Evolutionary conservation across 2,888 invertebrate genomes (phyloP).

Genomic region (Polymixis flavicincta): DNA sequence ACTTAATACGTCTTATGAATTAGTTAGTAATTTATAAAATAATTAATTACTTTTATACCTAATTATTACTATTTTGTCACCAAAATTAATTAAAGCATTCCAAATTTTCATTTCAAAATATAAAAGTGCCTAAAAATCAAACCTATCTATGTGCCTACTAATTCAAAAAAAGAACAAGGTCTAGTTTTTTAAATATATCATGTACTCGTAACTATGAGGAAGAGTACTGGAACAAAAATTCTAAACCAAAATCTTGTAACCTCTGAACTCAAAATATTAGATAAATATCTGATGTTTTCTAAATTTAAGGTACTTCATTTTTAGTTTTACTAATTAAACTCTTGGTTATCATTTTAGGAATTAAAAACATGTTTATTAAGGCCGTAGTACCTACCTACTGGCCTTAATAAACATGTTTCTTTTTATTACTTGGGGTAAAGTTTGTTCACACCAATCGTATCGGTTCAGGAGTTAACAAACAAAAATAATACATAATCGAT

Average conservation of each 20-base stretch:
- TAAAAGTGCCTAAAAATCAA: not conserved
- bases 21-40: no score
- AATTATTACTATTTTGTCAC: no score
- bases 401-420: conserved; percentile 2
- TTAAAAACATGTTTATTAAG: not conserved
- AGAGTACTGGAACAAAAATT: not conserved
- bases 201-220: not conserved
- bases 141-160: not conserved
- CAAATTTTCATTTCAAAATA: not conserved
- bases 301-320: no score
- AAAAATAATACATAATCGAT: no score
- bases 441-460: not conserved
- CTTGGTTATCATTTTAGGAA: conserved; percentile 12
- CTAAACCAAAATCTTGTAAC: conserved; percentile 14
- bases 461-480: not conserved
- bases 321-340: not conserved
- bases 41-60: no score
- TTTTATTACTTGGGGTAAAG: not conserved
- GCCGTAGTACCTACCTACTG: not conserved
- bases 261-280: conserved; percentile 11
- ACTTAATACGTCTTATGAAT: not conserved
- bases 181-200: not conserved
- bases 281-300: not conserved
- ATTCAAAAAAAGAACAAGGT: not conserved
- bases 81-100: not conserved